A percentile compares a stretch with the other conserved stretches of the same genome.
These are phyloP conservation scores for Chinchilla lanigera DNA, from an alignment of 2,113 vertebrate species.

Conservation along the genomic window DNA sequence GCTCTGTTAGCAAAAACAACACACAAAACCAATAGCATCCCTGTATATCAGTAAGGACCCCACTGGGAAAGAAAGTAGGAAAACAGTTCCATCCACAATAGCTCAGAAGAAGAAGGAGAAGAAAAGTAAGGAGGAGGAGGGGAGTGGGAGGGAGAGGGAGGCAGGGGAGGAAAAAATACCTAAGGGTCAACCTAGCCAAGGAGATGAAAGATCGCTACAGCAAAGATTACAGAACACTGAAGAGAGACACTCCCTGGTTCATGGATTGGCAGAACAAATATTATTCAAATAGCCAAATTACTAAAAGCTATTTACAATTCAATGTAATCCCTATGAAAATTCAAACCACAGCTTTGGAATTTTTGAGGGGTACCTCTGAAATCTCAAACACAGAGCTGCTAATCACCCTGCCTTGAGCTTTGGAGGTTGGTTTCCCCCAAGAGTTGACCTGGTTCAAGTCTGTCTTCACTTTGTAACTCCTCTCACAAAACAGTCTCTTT, in stretches of 20 bases:
- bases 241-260: background rate
- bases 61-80: background rate
- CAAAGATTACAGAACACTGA: background rate
- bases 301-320: background rate
- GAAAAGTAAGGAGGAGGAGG: background rate
- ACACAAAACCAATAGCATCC: background rate
- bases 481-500: background rate
- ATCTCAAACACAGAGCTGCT: no score
- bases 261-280: background rate
- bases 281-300: background rate
- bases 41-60: background rate
- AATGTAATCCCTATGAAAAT: background rate
- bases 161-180: background rate
- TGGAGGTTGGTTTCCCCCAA: background rate
- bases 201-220: background rate
- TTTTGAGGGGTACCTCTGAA: background rate
- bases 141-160: background rate
- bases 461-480: background rate
- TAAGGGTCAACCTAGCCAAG: background rate
- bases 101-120: background rate
- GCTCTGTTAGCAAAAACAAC: background rate
- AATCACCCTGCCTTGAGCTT: background rate
- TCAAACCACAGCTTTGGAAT: background rate
- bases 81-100: background rate
- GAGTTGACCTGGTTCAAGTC: background rate